Evolutionary conservation across 2,113 vertebrate species (phyloP), one percentile per base, ranked within the genome.

Genomic region (Ailurus styani): DNA sequence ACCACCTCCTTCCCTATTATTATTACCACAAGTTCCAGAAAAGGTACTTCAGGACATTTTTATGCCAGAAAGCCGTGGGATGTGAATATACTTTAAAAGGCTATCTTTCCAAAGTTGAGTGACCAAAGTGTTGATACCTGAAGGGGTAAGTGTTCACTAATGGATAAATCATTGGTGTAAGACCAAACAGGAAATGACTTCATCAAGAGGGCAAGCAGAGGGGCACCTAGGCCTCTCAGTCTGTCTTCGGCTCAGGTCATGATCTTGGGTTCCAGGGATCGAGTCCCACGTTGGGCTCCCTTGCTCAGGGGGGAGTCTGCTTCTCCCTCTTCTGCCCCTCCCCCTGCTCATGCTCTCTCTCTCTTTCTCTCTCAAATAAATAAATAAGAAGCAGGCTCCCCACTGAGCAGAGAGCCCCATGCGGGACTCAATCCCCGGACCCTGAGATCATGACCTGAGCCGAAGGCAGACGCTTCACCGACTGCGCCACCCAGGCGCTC

Each of bases 61-160:
- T 34, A 23, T 91, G 81, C 91, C 45, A 93, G 92, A 85, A 93
- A 91, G 50, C 50, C 93, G 13, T 47, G 34, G 64, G 47, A 2
- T 47, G 27, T 93, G 90, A 88, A 83, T 40, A 47, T 47, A 82
- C 78, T 96, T 91, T 23, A 17, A 78, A 96, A 95, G 86, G 37
- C 45, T 62, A 2, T 50, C 57, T 81, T 25, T 94, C 5, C 70
- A 37, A 95, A 96, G 66, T 12, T 85, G 70, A 85, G 29, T 21
- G 87, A 52, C 42, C 37, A 55, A 93, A 75, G 25, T 68, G 90
- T 75, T 52, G 55, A 81, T 64, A 55, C 55, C 8, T 23, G 12
- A 87, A 87, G 29, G 18, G 42, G 0, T 47, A 81, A 72, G 20
- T 27, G 60, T 45, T 29, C 8, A 83, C 66, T 42, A 77, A 42